These are phyloP conservation scores for Escarpia spicata DNA, from an alignment of 2,888 invertebrate species.

Conservation along the genomic window DNA sequence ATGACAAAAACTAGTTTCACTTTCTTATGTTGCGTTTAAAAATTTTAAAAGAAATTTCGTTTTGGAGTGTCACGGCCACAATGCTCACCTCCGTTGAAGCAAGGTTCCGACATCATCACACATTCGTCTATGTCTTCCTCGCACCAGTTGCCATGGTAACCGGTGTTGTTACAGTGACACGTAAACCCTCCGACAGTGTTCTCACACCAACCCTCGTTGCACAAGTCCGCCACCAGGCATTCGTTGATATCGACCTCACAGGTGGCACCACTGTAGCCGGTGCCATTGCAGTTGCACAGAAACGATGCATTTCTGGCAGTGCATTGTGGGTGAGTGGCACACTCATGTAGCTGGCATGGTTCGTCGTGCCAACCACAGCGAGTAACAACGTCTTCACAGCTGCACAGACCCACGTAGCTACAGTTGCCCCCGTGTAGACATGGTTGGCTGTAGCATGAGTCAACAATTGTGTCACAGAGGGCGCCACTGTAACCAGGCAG, in stretches of 20 bases:
- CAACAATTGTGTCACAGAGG: slow-evolving; percentile 24
- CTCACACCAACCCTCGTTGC: slow-evolving; percentile 50
- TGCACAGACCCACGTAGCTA: slow-evolving; percentile 50
- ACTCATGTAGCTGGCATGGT: slow-evolving; percentile 49
- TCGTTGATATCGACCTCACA: slow-evolving; percentile 76
- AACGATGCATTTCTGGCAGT: slow-evolving; percentile 40
- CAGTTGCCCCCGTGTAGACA: slow-evolving; percentile 51
- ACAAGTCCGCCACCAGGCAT: slow-evolving; percentile 68
- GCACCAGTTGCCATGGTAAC: slow-evolving; percentile 52
- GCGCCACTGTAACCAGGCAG: slow-evolving; percentile 31
- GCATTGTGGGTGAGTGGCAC: slow-evolving; percentile 47
- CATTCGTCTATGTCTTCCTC: slow-evolving; percentile 86
- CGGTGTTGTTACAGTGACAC: slow-evolving; percentile 52
- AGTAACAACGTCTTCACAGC: slow-evolving; percentile 49
- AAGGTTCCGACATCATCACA: slow-evolving; percentile 60
- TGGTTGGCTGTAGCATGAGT: slow-evolving; percentile 36
- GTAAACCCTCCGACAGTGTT: slow-evolving; percentile 48
- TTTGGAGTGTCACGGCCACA: not conserved
- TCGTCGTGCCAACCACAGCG: slow-evolving; percentile 59
- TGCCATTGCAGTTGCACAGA: slow-evolving; percentile 49
- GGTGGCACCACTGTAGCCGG: slow-evolving; percentile 42
- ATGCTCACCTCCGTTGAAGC: slow-evolving; percentile 54
- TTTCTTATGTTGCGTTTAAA: too few relatives aligned
- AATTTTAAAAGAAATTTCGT: not conserved
- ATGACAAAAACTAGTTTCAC: too few relatives aligned